Percentiles rank a stretch among this genome's conserved stretches.
phyloP scores from a whole-genome alignment of 2,888 invertebrate species.

The Scaptomyza flava region DNA sequence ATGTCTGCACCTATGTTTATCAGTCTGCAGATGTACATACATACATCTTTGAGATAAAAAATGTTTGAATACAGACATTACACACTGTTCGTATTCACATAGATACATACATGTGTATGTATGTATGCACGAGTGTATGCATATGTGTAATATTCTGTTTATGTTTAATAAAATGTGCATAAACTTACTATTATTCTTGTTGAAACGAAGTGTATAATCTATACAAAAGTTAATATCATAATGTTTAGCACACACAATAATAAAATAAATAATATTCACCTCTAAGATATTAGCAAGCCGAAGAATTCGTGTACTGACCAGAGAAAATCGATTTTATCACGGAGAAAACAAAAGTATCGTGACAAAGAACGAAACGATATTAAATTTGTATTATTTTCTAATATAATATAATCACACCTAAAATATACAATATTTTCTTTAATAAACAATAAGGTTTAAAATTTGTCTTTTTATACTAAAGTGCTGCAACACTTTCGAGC shows the following conservation, averaged over 20 bases:
- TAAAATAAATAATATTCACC: constrained; percentile 23
- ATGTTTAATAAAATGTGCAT: not conserved
- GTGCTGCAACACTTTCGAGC: not conserved
- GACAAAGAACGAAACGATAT: not conserved
- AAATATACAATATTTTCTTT: not conserved
- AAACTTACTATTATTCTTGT: not conserved
- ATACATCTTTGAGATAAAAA: constrained; percentile 12
- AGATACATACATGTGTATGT: constrained; percentile 6
- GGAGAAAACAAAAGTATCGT: constrained; percentile 8
- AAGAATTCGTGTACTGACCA: constrained; percentile 10
- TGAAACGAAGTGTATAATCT: not conserved
- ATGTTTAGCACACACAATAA: constrained; percentile 7
- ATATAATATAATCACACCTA: not conserved
- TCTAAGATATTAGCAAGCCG: constrained; percentile 25
- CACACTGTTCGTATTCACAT: not conserved
- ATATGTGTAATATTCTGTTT: constrained; percentile 3
- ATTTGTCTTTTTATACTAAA: constrained; percentile 9
- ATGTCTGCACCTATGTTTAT: constrained; percentile 4
- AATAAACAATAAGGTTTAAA: not conserved
- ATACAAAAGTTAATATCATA: constrained; percentile 1
- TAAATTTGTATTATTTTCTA: not conserved
- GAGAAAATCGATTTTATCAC: constrained; percentile 38
- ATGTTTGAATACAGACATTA: constrained; percentile 6
- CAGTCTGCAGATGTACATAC: not conserved
- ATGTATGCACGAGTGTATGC: constrained; percentile 3